Base-by-base conservation (phyloP, 2,888 invertebrate species). In the Antheraea assamensis region DNA sequence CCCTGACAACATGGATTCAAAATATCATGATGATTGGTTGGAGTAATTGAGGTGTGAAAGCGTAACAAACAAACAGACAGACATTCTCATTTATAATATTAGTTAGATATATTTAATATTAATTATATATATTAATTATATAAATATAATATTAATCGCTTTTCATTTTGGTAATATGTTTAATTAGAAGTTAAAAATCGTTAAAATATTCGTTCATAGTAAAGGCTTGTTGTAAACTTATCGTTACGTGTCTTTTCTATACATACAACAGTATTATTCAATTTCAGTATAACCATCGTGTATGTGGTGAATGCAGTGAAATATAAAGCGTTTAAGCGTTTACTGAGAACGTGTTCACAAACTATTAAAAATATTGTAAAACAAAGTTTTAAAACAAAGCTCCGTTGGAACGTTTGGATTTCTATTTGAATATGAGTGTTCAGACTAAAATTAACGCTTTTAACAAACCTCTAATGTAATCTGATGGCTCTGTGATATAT, bases 351-450 rank as follows among this genome's bases (percentile, higher is more conserved):
- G 42, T 35, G 35, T 35, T 68, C 21, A 68, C 68, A 31, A 35
- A 7, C 27, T 21, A 68, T 35, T 68, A 35, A 68, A 68, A 68
- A 35, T 68, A 31, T 66, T 66, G 68, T 68, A 68, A 68, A n/a
- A n/a, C n/a, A n/a, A n/a, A n/a, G n/a, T 35, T 68, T 7, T 68
- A 21, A 68, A 68, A 68, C 68, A 35, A 68, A 27, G 64, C 15
- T 30, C 64, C 5, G 64, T 31, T 35, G 21, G 8, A 35, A 21
- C 35, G 35, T 21, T 68, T 35, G 19, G n/a, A 35, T 68, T 31
- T 35, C 35, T 35, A 15, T 31, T 8, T 3, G 15, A 68, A 35
- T 68, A 7, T 31, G 4, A 66, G 1, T 35, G 31, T 35, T 66
- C 27, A 15, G 66, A 3, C 30, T 31, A 66, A 66, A 21, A 35